phyloP scores from a whole-genome alignment of 2,888 invertebrate species.

The Willowsia nigromaculata region DNA sequence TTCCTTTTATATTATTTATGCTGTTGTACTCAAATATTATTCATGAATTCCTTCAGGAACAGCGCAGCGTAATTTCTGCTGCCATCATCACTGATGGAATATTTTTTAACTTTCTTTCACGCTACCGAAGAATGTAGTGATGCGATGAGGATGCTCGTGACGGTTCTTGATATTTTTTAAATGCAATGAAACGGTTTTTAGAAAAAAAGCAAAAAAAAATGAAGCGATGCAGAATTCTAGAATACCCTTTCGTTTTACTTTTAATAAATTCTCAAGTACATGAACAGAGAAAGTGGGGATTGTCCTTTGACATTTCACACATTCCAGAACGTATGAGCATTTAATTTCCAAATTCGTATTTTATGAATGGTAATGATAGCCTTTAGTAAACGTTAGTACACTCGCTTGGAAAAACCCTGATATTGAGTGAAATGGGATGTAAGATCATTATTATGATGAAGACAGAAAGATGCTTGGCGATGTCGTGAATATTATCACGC shows the following conservation, averaged over 20 bases:
- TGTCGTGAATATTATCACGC: constrained; percentile 18
- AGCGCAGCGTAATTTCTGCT: background rate
- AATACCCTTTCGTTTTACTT: background rate
- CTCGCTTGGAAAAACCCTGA: background rate
- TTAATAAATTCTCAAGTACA: constrained; percentile 3
- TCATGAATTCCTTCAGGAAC: constrained; percentile 54
- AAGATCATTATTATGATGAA: constrained; percentile 29
- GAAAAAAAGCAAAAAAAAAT: constrained; percentile 17
- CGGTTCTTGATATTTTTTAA: constrained; percentile 27
- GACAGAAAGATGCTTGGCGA: constrained; percentile 17
- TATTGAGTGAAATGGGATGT: constrained; percentile 32
- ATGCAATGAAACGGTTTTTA: constrained; percentile 11
- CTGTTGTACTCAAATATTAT: constrained; percentile 41
- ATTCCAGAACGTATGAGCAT: constrained; percentile 16
- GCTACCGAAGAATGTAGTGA: background rate
- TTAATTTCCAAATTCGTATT: constrained; percentile 38
- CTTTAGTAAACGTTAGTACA: background rate
- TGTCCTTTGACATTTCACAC: constrained; percentile 44
- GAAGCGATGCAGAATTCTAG: background rate
- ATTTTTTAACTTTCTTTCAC: background rate
- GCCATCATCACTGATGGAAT: background rate
- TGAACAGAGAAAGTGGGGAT: background rate
- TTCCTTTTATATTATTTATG: constrained; percentile 39
- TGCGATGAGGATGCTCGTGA: background rate
- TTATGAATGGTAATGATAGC: background rate